Evolutionary conservation across 1,140 invertebrate genomes (phyloP).

Genomic region (Trachymyrmex septentrionalis): DNA sequence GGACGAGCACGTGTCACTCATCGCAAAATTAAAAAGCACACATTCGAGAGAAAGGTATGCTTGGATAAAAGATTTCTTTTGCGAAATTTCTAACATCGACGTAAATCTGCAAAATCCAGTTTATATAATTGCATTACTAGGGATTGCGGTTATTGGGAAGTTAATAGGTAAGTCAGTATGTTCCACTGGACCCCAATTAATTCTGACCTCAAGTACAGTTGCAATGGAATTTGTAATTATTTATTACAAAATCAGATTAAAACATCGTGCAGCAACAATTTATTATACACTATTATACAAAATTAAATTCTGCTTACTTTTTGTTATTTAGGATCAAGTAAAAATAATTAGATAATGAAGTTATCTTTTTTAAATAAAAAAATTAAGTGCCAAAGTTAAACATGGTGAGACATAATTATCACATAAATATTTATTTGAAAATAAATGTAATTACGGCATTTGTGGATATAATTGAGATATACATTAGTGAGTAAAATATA

Average conservation of each 20-base stretch:
- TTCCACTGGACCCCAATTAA: not conserved
- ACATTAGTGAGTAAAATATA: not conserved
- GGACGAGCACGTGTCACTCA: no score
- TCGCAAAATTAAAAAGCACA: not conserved
- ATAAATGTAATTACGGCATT: not conserved
- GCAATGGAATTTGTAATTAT: not conserved
- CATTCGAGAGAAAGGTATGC: not conserved
- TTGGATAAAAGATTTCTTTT: not conserved
- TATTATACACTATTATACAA: not conserved
- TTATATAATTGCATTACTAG: not conserved
- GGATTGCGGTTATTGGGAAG: not conserved
- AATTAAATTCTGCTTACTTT: not conserved
- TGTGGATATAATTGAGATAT: not conserved
- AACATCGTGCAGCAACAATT: not conserved
- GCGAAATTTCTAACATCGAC: not conserved
- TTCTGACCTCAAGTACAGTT: not conserved
- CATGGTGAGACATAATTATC: not conserved
- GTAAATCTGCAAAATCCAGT: slow-evolving; percentile 10
- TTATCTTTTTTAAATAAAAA: not conserved
- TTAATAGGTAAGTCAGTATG: slow-evolving; percentile 7
- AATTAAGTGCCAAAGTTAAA: not conserved
- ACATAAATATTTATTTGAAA: not conserved
- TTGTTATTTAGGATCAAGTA: not conserved
- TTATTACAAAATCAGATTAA: not conserved
- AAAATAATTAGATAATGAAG: not conserved